Conservation (phyloP, 2,113 vertebrate species). For the Istiophorus platypterus region DNA sequence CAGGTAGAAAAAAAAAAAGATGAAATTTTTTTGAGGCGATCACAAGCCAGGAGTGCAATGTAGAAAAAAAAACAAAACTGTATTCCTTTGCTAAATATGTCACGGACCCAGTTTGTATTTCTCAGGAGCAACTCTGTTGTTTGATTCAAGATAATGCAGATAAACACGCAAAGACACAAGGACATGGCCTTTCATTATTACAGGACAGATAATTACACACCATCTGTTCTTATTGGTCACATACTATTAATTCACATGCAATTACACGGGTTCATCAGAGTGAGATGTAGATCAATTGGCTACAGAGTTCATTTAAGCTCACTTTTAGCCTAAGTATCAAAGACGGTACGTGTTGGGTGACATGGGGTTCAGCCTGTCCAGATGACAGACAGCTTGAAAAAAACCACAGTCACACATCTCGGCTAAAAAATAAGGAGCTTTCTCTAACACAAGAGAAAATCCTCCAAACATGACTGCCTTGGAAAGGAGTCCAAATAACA, state of each 20-base stretch:
- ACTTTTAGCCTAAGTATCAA: slow-evolving; percentile 17
- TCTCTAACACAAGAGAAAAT: slow-evolving; percentile 58
- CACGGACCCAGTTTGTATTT: slow-evolving; percentile 29
- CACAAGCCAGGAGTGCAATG: slow-evolving; percentile 2
- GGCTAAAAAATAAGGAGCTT: slow-evolving; percentile 78
- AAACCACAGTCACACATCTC: slow-evolving; percentile 66
- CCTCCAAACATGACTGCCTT: slow-evolving; percentile 49
- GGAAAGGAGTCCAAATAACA: slow-evolving; percentile 24
- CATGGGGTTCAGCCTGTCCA: slow-evolving; percentile 49
- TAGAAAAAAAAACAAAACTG: slow-evolving; percentile 8
- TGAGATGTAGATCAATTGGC: slow-evolving; percentile 1
- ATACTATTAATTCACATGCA: background rate
- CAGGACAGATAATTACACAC: slow-evolving; percentile 8
- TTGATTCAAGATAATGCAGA: slow-evolving; percentile 24
- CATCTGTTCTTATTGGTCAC: slow-evolving; percentile 23
- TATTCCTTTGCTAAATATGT: slow-evolving; percentile 29
- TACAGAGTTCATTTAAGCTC: slow-evolving; percentile 19
- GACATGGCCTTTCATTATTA: slow-evolving; percentile 42
- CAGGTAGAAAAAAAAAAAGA: slow-evolving; percentile 13
- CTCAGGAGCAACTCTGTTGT: slow-evolving; percentile 44
- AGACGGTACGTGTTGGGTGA: slow-evolving; percentile 9
- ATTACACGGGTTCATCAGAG: slow-evolving; percentile 18
- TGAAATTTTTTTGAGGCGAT: slow-evolving; percentile 15
- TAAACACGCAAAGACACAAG: slow-evolving; percentile 25
- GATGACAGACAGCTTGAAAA: slow-evolving; percentile 31